Evolutionary conservation across 2,888 invertebrate species (phyloP), one percentile per base, ranked within the genome.

Genomic region (Zygogramma bicolorata): DNA sequence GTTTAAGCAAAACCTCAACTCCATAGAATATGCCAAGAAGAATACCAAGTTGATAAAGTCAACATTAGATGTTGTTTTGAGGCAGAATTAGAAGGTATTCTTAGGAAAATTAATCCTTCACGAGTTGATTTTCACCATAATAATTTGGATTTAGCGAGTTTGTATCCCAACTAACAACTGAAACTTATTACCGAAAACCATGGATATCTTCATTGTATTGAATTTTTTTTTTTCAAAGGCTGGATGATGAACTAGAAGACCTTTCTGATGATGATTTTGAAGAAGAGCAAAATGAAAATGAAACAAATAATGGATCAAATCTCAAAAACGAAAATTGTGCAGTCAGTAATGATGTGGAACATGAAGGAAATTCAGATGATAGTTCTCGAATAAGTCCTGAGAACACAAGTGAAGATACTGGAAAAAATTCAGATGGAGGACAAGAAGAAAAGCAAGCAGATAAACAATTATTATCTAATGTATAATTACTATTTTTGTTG

Each of bases 211-310:
- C 46, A 62, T 46, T 46, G 25, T n/a, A 34, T 31, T 18, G 25
- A 25, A 20, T 65, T 62, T 53, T 68, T 58, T 61, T 53, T 78
- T 81, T 61, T 46, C 22, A 15, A 29, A 85, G 85, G 84, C 63
- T 85, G 65, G 83, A 84, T 76, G 81, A 78, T 49, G 84, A 84
- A 65, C 65, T 85, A 25, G 84, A 85, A 73, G 83, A 80, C 1
- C 83, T 83, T 61, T 65, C 53, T 46, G 29, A 69, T 20, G 29
- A 65, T 5, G 65, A 66, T 58, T 66, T 66, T 59, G 69, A 68
- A 38, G 69, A 61, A 29, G 42, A 57, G 27, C 49, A 25, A 49
- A 76, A 75, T 66, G 74, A 76, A 53, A 34, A 68, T 59, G 73
- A 75, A 46, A 63, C 42, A 15, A 73, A 74, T 59, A 29, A n/a